Evolutionary conservation across 2,888 invertebrate genomes (phyloP).

Genomic region (Brassicogethes aeneus): DNA sequence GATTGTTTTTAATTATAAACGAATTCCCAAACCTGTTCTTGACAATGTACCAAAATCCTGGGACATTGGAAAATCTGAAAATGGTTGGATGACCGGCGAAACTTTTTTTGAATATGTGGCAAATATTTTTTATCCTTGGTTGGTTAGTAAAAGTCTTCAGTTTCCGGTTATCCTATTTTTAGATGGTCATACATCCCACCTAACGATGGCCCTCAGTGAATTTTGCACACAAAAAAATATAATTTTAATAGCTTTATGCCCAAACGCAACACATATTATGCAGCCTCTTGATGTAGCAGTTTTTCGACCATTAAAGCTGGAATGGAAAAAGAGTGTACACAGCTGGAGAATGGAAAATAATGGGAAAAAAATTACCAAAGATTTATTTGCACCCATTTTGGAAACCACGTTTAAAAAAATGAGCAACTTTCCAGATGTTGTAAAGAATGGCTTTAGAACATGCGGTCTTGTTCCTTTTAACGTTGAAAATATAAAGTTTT

Average conservation of each 20-base stretch:
- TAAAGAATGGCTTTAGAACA: too few relatives aligned
- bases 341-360: conserved; percentile 19
- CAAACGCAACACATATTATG: conserved; percentile 34
- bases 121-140: conserved; percentile 34
- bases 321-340: conserved; percentile 25
- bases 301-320: conserved; percentile 29
- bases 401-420: conserved; percentile 16
- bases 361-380: conserved; percentile 19
- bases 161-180: conserved; percentile 34
- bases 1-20: too few relatives aligned
- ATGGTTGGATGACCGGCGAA: too few relatives aligned
- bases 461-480: too few relatives aligned
- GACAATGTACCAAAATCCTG: conserved; percentile 28
- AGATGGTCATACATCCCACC: too few relatives aligned
- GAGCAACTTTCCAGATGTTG: too few relatives aligned
- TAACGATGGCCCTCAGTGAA: conserved; percentile 30
- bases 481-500: too few relatives aligned
- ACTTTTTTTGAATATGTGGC: conserved; percentile 36
- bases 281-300: conserved; percentile 35
- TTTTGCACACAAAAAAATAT: conserved; percentile 34
- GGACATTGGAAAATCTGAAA: conserved; percentile 35
- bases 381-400: conserved; percentile 23
- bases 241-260: conserved; percentile 29
- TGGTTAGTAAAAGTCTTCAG: conserved; percentile 26
- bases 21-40: too few relatives aligned